These are phyloP conservation scores for Adelosebastes latens DNA, from an alignment of 2,797 vertebrate genomes.

Conservation along the genomic window DNA sequence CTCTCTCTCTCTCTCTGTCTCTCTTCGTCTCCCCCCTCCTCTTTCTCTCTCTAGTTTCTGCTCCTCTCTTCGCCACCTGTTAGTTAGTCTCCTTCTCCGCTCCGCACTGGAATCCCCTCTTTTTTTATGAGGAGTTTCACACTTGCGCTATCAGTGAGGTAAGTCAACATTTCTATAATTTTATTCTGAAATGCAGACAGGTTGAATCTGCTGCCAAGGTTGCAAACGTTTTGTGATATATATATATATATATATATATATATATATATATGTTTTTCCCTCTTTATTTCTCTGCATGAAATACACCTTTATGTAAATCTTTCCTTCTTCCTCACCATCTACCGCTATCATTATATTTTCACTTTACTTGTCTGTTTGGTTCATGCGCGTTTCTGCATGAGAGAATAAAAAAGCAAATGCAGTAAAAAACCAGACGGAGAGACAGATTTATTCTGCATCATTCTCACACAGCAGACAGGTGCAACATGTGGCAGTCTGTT, in stretches of 20 bases:
- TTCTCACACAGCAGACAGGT: slow-evolving; percentile 36
- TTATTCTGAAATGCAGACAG: slow-evolving; percentile 9
- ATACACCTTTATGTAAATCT: background rate
- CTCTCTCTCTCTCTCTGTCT: slow-evolving; percentile 6
- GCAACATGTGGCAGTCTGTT: slow-evolving; percentile 61
- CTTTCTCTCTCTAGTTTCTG: slow-evolving; percentile 37
- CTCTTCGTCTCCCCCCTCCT: slow-evolving; percentile 24
- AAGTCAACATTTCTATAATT: slow-evolving; percentile 38
- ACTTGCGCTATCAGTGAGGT: slow-evolving; percentile 68
- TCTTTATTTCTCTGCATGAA: background rate
- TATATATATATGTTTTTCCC: too few relatives aligned
- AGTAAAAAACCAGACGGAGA: background rate
- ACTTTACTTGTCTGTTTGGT: background rate
- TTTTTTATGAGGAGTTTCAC: slow-evolving; percentile 79
- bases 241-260: too few relatives aligned
- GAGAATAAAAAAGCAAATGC: background rate
- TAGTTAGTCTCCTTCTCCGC: slow-evolving; percentile 67
- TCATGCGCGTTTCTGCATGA: background rate
- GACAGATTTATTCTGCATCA: background rate
- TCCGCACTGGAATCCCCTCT: slow-evolving; percentile 64
- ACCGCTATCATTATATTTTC: background rate
- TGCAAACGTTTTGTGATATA: background rate
- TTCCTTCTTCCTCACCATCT: background rate
- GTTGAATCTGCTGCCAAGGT: background rate
- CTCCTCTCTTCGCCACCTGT: slow-evolving; percentile 74